A percentile compares a stretch with the other conserved stretches of the same genome.
phyloP scores from a whole-genome alignment of 23 tunicate species.

The Trididemnum nubilum region DNA sequence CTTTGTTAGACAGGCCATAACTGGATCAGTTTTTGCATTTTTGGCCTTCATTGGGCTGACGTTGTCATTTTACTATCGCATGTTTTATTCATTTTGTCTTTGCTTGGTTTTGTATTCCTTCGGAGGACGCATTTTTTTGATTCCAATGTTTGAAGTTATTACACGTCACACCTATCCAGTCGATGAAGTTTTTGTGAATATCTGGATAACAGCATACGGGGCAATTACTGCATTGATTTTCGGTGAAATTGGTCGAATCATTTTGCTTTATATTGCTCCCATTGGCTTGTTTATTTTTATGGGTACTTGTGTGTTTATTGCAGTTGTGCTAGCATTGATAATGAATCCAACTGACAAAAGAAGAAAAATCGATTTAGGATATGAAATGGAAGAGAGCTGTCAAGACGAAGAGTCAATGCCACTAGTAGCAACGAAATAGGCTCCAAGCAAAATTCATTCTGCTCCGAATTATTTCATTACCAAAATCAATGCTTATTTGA shows the following conservation, averaged over 20 bases:
- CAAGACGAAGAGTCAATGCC: too few relatives aligned
- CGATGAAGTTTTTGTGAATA: not conserved
- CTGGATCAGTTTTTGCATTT: not conserved
- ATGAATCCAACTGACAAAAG: not conserved
- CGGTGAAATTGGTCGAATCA: not conserved
- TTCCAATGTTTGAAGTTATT: not conserved
- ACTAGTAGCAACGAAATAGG: too few relatives aligned
- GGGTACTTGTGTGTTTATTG: not conserved
- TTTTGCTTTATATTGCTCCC: not conserved
- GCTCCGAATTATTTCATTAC: too few relatives aligned
- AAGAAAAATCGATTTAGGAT: too few relatives aligned
- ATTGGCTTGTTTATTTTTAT: not conserved
- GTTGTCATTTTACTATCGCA: not conserved
- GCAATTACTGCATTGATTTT: too few relatives aligned
- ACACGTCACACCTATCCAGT: not conserved
- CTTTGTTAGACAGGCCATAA: not conserved
- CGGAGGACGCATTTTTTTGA: not conserved
- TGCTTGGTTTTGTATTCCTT: not conserved
- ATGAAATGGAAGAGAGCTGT: too few relatives aligned
- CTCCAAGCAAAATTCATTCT: too few relatives aligned
- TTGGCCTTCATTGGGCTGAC: not conserved
- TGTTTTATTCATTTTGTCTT: not conserved
- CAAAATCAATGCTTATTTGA: too few relatives aligned
- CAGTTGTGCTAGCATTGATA: not conserved
- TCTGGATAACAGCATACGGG: not conserved